Evolutionary conservation across 2,888 invertebrate genomes (phyloP).

Genomic region (Euzophera pinguis): DNA sequence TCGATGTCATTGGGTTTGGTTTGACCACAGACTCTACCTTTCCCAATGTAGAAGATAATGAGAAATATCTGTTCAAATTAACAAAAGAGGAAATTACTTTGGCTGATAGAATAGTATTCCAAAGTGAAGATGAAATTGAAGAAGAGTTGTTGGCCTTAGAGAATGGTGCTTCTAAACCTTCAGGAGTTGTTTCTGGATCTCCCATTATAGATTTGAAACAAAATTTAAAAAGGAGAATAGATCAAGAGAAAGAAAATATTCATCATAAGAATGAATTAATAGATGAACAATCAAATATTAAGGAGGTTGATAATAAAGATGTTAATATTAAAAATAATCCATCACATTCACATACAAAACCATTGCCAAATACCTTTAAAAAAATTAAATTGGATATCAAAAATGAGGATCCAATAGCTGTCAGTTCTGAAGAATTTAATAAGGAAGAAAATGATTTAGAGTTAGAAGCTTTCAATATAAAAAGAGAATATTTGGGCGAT

Average conservation of each 20-base stretch:
- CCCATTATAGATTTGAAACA: slow-evolving; percentile 30
- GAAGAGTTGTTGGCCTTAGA: slow-evolving; percentile 35
- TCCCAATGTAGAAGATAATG: slow-evolving; percentile 44
- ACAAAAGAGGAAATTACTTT: slow-evolving; percentile 30
- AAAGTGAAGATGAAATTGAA: slow-evolving; percentile 51
- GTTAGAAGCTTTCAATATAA: slow-evolving; percentile 61
- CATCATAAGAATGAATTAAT: slow-evolving; percentile 29
- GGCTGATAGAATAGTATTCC: slow-evolving; percentile 42
- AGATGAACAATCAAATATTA: neutral
- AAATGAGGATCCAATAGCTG: slow-evolving; percentile 21
- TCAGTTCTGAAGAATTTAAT: slow-evolving; percentile 27
- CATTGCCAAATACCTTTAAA: slow-evolving; percentile 21
- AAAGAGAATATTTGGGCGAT: slow-evolving; percentile 60
- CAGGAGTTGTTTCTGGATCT: slow-evolving; percentile 16
- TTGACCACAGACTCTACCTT: slow-evolving; percentile 50
- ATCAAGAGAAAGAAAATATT: slow-evolving; percentile 17
- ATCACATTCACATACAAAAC: neutral
- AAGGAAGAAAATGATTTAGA: slow-evolving; percentile 54
- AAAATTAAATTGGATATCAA: slow-evolving; percentile 42
- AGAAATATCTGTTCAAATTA: slow-evolving; percentile 63
- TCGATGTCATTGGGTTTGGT: slow-evolving; percentile 79
- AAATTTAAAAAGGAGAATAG: slow-evolving; percentile 48
- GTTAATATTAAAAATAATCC: slow-evolving; percentile 12
- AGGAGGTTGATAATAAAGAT: slow-evolving; percentile 55
- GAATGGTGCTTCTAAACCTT: slow-evolving; percentile 11